Base-by-base conservation (phyloP, 2,113 vertebrate species). In the Hippocampus abdominalis region DNA sequence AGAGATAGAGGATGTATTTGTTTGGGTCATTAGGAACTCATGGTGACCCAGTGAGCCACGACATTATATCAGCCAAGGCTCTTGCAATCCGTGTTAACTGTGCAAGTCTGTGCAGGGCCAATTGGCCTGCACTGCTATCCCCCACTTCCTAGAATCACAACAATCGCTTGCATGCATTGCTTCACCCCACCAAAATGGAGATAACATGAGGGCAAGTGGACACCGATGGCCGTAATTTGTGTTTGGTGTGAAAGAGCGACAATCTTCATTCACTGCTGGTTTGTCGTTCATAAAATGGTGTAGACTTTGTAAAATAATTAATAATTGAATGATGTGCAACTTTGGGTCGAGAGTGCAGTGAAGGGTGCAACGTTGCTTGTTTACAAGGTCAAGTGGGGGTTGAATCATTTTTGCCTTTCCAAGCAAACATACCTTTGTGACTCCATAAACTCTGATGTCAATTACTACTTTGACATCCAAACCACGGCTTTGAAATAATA, bases 1-100 rank as follows among this genome's bases (percentile, higher is more conserved):
- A 20, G 68, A 69, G 69, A 82, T 67, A 75, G 77, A 76, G 73
- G 73, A 80, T 76, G 78, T 76, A 72, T 85, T 87, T 86, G 81
- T 87, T 85, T 74, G 76, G 80, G 79, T 87, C 82, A 84, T 87
- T 88, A 85, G 81, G 74, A 84, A 67, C 78, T 81, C 76, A 75
- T 79, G 67, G 56, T 88, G 83, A 84, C 81, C 84, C 83, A 87
- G 77, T 86, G 86, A 87, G 83, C 80, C 78, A 78, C 70, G 56
- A 77, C 78, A 66, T 77, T 78, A 81, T 72, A 81, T 72, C 78
- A 80, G 72, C 79, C 75, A 76, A 69, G 36, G 67, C 75, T 81
- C 71, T 72, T 85, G 70, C 71, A 80, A 74, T 66, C 65, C 66
- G 64, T 62, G 64, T 57, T 84, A 61, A 76, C 75, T 85, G 71